Evolutionary conservation across 2,113 vertebrate genomes (phyloP), one percentile per base, ranked within the genome.

Genomic region (Acanthisitta chloris): DNA sequence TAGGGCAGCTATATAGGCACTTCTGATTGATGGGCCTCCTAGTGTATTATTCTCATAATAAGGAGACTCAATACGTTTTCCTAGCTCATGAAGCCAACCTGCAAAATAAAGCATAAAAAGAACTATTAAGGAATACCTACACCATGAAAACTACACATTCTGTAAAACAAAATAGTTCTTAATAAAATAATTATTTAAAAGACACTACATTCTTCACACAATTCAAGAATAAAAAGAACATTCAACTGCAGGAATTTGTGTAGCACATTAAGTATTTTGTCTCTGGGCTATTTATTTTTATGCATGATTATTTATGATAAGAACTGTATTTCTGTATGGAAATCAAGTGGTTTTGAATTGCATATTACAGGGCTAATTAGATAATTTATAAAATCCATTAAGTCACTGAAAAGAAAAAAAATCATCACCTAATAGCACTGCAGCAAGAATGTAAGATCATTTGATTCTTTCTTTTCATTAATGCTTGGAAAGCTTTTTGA

Each of bases 11-110:
- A 99, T 98, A 88, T 99, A 99, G 97, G 99, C 98, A 88, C 99
- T 99, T 88, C 99, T 98, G 91, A 99, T 98, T 6, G 99, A 97
- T 2, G 99, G 99, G 25, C 99, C 99, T 71, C 98, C 96, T 36
- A 98, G 96, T 20, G 98, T 98, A 18, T 99, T 99, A 84, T 98
- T 98, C 73, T 97, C 94, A 21, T 98, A 97, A 82, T 99, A 99
- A 1, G 99, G 99, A 29, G 99, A 98, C 92, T 99, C 99, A 94
- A 99, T 97, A 10, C 99, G 98, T 97, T 99, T 99, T 46, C 99
- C 99, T 78, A 99, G 77, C 96, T 99, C 99, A 73, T 99, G 99
- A 69, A 99, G 99, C 99, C 99, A 99, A 48, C 99, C 99, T 99
- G 95, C 34, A 88, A 94, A 23, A 66, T 17, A 90, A 95, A 74